Evolutionary conservation across 2,888 invertebrate species (phyloP).

Genomic region (Papilio elwesi): DNA sequence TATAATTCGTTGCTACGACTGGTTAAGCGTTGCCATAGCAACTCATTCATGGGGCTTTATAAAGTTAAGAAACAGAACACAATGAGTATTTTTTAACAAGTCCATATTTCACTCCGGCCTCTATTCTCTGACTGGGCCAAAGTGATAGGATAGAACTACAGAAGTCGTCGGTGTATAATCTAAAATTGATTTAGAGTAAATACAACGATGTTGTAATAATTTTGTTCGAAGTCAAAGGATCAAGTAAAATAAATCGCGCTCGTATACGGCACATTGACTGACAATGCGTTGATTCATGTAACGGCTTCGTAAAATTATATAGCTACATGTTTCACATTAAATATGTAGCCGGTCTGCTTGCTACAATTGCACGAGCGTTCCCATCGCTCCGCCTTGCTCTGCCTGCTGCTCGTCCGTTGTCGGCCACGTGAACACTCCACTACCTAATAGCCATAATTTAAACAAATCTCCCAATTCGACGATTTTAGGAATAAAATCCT

Average conservation of each 20-base stretch:
- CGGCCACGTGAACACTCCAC: conserved; percentile 67
- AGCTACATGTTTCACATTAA: conserved; percentile 50
- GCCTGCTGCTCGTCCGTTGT: conserved; percentile 70
- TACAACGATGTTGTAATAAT: conserved; percentile 34
- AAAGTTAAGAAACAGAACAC: neutral
- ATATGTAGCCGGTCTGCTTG: conserved; percentile 56
- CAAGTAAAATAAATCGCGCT: conserved; percentile 14
- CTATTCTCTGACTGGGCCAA: conserved; percentile 34
- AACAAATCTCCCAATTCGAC: conserved; percentile 73
- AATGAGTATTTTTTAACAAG: neutral
- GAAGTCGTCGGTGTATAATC: neutral
- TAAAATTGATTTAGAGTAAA: conserved; percentile 39
- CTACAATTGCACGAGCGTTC: conserved; percentile 64
- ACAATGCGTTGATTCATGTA: conserved; percentile 60
- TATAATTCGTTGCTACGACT: too few species aligned
- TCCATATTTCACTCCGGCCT: neutral
- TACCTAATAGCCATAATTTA: conserved; percentile 71
- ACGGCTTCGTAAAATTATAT: conserved; percentile 53
- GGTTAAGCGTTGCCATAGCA: too few species aligned
- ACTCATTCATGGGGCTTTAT: too few species aligned
- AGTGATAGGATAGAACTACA: conserved; percentile 24
- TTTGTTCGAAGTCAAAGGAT: conserved; percentile 28
- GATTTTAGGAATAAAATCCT: conserved; percentile 71
- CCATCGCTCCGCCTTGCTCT: conserved; percentile 51
- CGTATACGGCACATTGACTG: conserved; percentile 42